phyloP scores from a whole-genome alignment of 2,113 vertebrate genomes.

The Hystrix cristata region DNA sequence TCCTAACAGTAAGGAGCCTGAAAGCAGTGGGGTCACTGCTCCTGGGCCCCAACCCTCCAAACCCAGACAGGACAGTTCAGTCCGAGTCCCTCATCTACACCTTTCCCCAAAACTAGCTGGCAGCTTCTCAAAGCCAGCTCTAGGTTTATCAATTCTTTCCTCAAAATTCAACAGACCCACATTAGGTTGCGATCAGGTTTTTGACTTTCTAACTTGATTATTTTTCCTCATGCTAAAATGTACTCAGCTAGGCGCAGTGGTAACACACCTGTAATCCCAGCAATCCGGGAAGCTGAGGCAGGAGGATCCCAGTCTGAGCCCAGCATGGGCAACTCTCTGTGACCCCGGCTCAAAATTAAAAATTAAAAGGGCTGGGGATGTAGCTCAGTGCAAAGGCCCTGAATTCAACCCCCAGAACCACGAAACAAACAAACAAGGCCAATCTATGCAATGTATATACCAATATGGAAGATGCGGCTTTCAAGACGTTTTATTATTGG shows the following conservation, averaged over 20 bases:
- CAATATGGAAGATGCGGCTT: slow-evolving; percentile 66
- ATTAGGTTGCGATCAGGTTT: slow-evolving; percentile 8
- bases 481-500: neutral
- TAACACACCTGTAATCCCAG: neutral
- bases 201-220: slow-evolving; percentile 64
- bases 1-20: neutral
- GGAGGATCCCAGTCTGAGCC: neutral
- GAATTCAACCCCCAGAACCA: neutral
- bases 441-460: slow-evolving; percentile 58
- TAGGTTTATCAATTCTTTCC: neutral
- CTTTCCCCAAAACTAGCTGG: slow-evolving; percentile 37
- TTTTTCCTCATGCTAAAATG: slow-evolving; percentile 74
- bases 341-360: neutral
- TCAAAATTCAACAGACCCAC: slow-evolving; percentile 63
- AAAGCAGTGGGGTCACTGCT: neutral
- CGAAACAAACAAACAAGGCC: neutral
- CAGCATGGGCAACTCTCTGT: neutral
- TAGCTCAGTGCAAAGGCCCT: neutral
- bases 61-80: neutral
- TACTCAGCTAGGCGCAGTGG: neutral
- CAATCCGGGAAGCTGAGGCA: neutral
- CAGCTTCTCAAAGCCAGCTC: slow-evolving; percentile 34
- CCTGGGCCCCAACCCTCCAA: neutral
- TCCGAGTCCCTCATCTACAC: neutral
- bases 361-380: neutral